Percentiles rank a stretch among this genome's conserved stretches.
phyloP scores from a whole-genome alignment of 2,888 invertebrate species.

The Pimpla rufipes region DNA sequence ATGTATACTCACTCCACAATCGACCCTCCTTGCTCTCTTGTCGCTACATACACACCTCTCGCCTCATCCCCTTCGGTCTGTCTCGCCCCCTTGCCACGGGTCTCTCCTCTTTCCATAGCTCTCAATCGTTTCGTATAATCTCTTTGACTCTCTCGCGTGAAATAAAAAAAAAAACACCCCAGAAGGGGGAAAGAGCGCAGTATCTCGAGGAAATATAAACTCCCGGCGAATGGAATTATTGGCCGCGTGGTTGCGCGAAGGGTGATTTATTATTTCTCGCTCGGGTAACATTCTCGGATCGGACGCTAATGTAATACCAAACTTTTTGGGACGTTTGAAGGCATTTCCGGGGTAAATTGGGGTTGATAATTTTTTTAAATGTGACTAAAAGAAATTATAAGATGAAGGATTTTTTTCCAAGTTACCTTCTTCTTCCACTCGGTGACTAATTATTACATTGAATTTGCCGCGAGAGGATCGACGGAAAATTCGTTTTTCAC shows the following conservation, averaged over 20 bases:
- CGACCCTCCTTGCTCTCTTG: conserved; percentile 35
- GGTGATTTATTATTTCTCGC: neutral
- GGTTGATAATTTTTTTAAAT: neutral
- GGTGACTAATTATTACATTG: neutral
- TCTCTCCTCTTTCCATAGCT: conserved; percentile 17
- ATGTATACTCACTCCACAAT: conserved; percentile 34
- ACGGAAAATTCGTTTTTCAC: conserved; percentile 11
- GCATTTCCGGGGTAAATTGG: neutral
- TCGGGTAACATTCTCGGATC: too few relatives aligned
- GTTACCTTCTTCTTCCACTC: too few relatives aligned
- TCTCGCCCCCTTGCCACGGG: conserved; percentile 3
- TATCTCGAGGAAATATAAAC: conserved; percentile 21
- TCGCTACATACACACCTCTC: conserved; percentile 31
- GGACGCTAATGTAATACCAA: neutral
- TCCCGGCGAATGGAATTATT: neutral
- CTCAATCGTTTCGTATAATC: conserved; percentile 50
- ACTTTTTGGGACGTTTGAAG: neutral
- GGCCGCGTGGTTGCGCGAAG: neutral
- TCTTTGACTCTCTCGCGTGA: conserved; percentile 42
- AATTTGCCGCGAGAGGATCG: neutral
- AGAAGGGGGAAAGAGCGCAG: neutral
- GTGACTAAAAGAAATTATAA: neutral
- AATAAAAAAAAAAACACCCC: neutral
- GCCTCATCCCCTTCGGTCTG: neutral
- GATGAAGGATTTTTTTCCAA: too few relatives aligned